Base-by-base conservation (phyloP, 2,113 vertebrate species). In the Paracyprichromis sp. region DNA sequence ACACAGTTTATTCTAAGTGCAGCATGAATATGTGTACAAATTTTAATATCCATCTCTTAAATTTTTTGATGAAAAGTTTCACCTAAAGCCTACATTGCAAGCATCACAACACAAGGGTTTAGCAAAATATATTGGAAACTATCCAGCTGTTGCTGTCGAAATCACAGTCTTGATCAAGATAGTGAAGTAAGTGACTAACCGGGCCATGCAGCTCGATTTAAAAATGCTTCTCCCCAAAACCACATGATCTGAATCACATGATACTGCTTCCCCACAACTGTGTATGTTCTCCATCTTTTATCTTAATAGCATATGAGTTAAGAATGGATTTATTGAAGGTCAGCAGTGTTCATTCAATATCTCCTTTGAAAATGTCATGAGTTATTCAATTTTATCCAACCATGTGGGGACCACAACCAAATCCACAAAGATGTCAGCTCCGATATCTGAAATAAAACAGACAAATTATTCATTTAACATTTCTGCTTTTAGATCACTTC, bases 241-340 rank as follows among this genome's bases (percentile, higher is more conserved):
- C 73, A 4, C 73, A 78, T 52, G 73, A 78, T 78, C 73, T 50
- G 10, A 78, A 34, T 76, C 71, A 76, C 71, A 78, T 34, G 26
- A 3, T 52, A 0, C 17, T 19, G 5, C 26, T 52, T 78, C 43
- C 63, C 10, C 14, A 40, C 50, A 80, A 43, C 69, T 52, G 45
- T 24, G 34, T 57, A 43, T 71, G 66, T 40, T 73, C 52, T 63
- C 24, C n/a, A 16, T 79, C 53, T 53, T 88, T 83, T 78, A 83
- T 85, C 83, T 91, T 81, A 69, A 84, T 84, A 81, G 43, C 19
- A 38, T 78, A 53, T 66, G 47, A 83, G 81, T 73, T 38, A 2
- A 59, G 29, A 87, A 83, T 56, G 26, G 40, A 88, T 91, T 82
- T 57, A 82, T 17, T 82, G 78, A 90, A 89, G 86, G 90, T 89